phyloP scores from a whole-genome alignment of 2,113 vertebrate species.

The Gymnogyps californianus region DNA sequence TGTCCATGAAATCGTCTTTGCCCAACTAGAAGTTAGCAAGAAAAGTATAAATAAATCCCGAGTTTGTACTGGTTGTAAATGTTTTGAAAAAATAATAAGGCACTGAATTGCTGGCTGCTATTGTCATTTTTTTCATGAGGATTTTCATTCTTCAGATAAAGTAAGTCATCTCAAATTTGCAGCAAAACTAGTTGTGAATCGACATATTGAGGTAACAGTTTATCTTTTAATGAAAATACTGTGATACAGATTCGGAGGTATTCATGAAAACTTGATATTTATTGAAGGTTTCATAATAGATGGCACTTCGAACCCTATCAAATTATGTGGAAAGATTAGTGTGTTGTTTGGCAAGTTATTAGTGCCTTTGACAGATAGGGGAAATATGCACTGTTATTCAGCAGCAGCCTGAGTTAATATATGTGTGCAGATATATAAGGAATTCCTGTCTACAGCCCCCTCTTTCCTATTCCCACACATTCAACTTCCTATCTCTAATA shows the following conservation, averaged over 20 bases:
- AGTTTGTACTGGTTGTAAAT: not conserved
- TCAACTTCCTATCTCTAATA: not conserved
- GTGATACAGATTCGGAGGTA: not conserved
- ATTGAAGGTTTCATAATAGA: not conserved
- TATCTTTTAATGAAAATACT: not conserved
- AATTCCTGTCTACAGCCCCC: not conserved
- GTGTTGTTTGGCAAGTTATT: not conserved
- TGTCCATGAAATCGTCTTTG: not conserved
- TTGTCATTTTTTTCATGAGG: not conserved
- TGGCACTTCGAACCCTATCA: not conserved
- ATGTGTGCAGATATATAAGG: not conserved
- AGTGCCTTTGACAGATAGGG: not conserved
- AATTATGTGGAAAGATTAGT: not conserved
- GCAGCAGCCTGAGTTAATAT: not conserved
- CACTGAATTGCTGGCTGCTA: not conserved
- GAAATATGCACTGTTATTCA: not conserved
- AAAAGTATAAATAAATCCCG: not conserved
- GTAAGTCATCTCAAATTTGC: not conserved
- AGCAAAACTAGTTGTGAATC: not conserved
- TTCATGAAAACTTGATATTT: not conserved
- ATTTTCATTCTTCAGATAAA: not conserved
- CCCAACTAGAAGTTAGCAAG: not conserved
- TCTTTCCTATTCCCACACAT: not conserved
- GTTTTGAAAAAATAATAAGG: not conserved
- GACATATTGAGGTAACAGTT: not conserved